A percentile compares a stretch with the other conserved stretches of the same genome.
Conservation (phyloP, 2,888 invertebrate genomes). For the Theodoxus fluviatilis region DNA sequence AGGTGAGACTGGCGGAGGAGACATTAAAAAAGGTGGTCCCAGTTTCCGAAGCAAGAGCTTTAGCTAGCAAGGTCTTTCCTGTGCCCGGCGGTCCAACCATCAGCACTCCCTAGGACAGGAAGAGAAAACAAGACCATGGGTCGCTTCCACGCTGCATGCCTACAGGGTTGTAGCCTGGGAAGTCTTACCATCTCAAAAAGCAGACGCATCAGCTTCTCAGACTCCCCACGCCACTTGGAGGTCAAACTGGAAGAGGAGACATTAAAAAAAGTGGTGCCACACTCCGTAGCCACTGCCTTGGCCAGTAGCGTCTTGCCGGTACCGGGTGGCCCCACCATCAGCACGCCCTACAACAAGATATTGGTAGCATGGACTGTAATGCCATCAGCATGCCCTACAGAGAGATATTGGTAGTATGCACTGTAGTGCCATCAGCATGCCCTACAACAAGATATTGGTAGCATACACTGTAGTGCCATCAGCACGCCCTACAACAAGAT, state of each 20-base stretch:
- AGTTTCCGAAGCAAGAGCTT: conserved; percentile 69
- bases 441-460: too few relatives aligned
- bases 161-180: too few relatives aligned
- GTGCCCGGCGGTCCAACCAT: conserved; percentile 67
- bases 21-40: conserved; percentile 74
- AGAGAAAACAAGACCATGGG: conserved; percentile 38
- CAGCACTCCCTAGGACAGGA: conserved; percentile 55
- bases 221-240: conserved; percentile 99
- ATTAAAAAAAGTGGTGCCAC: conserved; percentile 71
- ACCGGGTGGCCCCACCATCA: conserved; percentile 68
- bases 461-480: too few relatives aligned
- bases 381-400: too few relatives aligned
- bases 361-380: too few relatives aligned
- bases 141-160: too few relatives aligned
- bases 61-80: conserved; percentile 68
- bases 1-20: conserved; percentile 92
- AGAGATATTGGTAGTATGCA: too few relatives aligned
- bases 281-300: conserved; percentile 70
- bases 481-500: too few relatives aligned
- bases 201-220: conserved; percentile 94
- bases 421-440: too few relatives aligned
- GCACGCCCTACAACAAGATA: conserved; percentile 57
- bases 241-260: conserved; percentile 96
- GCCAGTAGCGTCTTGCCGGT: conserved; percentile 69
- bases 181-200: conserved; percentile 96